Base-by-base conservation (phyloP, 2,797 vertebrate genomes). In the Momotus momota region DNA sequence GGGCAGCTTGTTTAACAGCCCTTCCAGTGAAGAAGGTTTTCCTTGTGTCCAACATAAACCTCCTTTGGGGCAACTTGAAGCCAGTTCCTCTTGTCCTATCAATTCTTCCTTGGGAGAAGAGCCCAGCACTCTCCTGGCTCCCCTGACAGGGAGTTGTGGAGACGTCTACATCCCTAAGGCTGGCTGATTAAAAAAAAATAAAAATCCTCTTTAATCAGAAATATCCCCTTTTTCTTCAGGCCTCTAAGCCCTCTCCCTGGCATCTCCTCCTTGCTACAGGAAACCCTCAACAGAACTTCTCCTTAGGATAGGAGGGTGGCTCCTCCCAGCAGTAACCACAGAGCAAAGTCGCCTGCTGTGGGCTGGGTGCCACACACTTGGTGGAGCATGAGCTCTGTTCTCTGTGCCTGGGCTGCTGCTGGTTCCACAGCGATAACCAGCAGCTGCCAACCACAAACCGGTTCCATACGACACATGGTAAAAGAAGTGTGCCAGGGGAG, bases 401-500 rank as follows among this genome's bases (percentile, higher is more conserved):
- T n/a, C 43, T 16, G 33, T 14, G 43, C 72, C 86, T 52, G 33
- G 19, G 5, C 55, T 1, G 60, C 35, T 31, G 66, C 70, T 26
- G 80, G 3, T 29, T 3, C 62, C 48, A 13, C 54, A 1, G 1
- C 2, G 75, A 91, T 74, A 83, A 40, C 10, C 43, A 49, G 66
- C 54, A 27, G 81, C 89, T 73, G 87, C 79, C 84, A 54, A 3
- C 26, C 0, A 2, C 3, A 6, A 33, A 48, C 14, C 2, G 25
- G 23, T 18, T 62, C 69, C 57, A 3, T 2, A 1, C 0, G 0
- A 29, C 69, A 41, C 13, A 2, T 41, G 45, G 52, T 29, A 12
- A 35, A 9, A 41, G 54, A 27, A 18, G 7, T 0, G 4, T 9
- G 13, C n/a, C 29, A 9, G 0, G 22, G n/a, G 14, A 38, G 23